Conservation (phyloP, 2,113 vertebrate genomes). For the Seriola dumerili region DNA sequence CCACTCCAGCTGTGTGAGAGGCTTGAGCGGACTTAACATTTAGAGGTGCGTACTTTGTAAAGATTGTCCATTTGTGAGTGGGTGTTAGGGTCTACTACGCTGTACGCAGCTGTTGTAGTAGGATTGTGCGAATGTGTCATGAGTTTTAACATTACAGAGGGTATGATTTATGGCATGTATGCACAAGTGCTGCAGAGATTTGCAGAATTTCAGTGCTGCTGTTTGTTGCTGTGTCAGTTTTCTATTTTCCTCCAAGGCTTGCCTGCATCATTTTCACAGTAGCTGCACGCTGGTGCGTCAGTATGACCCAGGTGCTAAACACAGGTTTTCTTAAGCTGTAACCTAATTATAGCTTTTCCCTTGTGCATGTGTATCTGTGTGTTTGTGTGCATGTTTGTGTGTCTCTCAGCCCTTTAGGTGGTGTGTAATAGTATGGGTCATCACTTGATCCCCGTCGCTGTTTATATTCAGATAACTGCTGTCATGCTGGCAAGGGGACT, state of each 20-base stretch:
- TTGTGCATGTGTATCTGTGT: constrained; percentile 5
- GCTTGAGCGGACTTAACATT: constrained; percentile 23
- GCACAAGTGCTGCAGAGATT: constrained; percentile 40
- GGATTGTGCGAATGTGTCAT: constrained; percentile 25
- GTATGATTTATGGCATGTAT: constrained; percentile 49
- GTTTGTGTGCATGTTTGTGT: neutral
- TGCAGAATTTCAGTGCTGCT: constrained; percentile 36
- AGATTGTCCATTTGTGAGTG: constrained; percentile 18
- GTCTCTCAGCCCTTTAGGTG: constrained; percentile 29
- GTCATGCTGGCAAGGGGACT: neutral
- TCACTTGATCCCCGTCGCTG: constrained; percentile 9
- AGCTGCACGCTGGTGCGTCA: constrained; percentile 43
- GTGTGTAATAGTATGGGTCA: constrained; percentile 17
- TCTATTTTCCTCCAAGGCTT: constrained; percentile 15
- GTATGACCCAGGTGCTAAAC: constrained; percentile 61
- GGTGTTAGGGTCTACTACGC: neutral
- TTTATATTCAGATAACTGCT: neutral
- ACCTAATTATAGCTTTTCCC: constrained; percentile 45
- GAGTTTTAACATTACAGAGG: constrained; percentile 11
- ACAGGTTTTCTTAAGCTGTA: constrained; percentile 49
- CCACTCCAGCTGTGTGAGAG: constrained; percentile 15
- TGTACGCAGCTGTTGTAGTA: constrained; percentile 20
- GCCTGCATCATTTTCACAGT: constrained; percentile 29
- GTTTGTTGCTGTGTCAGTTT: constrained; percentile 56
- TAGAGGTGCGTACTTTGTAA: constrained; percentile 17